Evolutionary conservation across 2,888 invertebrate species (phyloP).

Genomic region (Xestia rhomboidea): DNA sequence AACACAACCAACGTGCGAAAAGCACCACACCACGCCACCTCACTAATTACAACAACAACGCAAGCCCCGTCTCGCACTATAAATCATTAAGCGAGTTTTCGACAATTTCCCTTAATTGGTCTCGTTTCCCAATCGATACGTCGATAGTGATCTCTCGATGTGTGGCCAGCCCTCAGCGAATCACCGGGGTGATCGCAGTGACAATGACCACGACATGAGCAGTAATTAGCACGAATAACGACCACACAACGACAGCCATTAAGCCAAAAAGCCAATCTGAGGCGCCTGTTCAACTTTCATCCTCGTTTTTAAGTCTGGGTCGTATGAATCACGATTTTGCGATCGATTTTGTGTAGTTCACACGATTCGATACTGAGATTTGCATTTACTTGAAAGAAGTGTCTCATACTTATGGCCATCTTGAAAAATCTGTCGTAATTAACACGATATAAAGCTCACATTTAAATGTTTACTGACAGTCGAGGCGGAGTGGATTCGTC

Average conservation of each 20-base stretch:
- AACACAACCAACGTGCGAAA: slow-evolving; percentile 67
- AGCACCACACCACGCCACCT: slow-evolving; percentile 51
- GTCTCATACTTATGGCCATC: not conserved
- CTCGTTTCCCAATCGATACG: slow-evolving; percentile 81
- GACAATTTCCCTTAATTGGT: slow-evolving; percentile 86
- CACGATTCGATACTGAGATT: slow-evolving; percentile 47
- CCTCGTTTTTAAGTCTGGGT: slow-evolving; percentile 76
- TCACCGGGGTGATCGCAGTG: slow-evolving; percentile 81
- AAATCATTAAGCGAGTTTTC: slow-evolving; percentile 81
- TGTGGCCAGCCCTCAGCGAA: slow-evolving; percentile 78
- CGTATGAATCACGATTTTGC: slow-evolving; percentile 78
- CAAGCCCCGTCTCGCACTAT: slow-evolving; percentile 73
- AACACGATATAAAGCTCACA: not conserved
- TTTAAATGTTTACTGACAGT: not conserved
- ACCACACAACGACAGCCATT: slow-evolving; percentile 80
- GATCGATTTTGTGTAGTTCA: slow-evolving; percentile 62
- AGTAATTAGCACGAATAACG: slow-evolving; percentile 79
- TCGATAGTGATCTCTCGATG: slow-evolving; percentile 78
- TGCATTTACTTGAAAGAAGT: not conserved
- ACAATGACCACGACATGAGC: slow-evolving; percentile 75
- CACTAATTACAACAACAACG: slow-evolving; percentile 78
- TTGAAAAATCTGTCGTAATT: not conserved
- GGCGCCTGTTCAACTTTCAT: slow-evolving; percentile 78
- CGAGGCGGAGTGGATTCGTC: not conserved
- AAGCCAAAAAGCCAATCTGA: slow-evolving; percentile 69